phyloP scores from a whole-genome alignment of 2,888 invertebrate species.

The Tenthredo scrophulariae region DNA sequence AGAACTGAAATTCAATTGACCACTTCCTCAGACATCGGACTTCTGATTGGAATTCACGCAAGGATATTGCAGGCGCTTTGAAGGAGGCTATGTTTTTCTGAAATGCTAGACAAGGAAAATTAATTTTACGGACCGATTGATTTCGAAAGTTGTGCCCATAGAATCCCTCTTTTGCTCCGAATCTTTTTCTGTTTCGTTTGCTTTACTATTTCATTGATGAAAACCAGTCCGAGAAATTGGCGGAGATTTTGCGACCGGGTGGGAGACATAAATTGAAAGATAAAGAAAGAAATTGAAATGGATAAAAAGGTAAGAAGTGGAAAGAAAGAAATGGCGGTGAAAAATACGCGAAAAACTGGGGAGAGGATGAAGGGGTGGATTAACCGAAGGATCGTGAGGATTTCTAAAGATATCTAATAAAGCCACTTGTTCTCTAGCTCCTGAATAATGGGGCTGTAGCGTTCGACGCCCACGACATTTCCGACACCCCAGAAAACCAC shows the following conservation, averaged over 20 bases:
- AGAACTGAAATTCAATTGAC: slow-evolving; percentile 50
- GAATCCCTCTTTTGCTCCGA: not conserved
- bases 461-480: slow-evolving; percentile 42
- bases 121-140: slow-evolving; percentile 38
- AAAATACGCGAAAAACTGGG: not conserved
- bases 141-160: slow-evolving; percentile 30
- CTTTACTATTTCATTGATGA: not conserved
- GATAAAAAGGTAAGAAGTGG: not conserved
- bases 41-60: slow-evolving; percentile 45
- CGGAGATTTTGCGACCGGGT: not conserved
- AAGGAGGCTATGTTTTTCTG: slow-evolving; percentile 18
- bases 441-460: slow-evolving; percentile 55
- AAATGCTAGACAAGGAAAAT: not conserved
- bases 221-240: not conserved
- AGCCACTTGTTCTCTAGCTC: slow-evolving; percentile 59
- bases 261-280: not conserved
- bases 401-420: slow-evolving; percentile 59
- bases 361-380: not conserved
- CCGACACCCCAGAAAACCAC: slow-evolving; percentile 39
- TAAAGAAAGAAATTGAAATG: not conserved
- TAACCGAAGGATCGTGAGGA: not conserved
- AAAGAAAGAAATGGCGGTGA: not conserved
- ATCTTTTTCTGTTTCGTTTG: not conserved
- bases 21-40: slow-evolving; percentile 44
- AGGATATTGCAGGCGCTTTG: not conserved